Base-by-base conservation (phyloP, 2,888 invertebrate species). In the Cosmorhoe ocellata region DNA sequence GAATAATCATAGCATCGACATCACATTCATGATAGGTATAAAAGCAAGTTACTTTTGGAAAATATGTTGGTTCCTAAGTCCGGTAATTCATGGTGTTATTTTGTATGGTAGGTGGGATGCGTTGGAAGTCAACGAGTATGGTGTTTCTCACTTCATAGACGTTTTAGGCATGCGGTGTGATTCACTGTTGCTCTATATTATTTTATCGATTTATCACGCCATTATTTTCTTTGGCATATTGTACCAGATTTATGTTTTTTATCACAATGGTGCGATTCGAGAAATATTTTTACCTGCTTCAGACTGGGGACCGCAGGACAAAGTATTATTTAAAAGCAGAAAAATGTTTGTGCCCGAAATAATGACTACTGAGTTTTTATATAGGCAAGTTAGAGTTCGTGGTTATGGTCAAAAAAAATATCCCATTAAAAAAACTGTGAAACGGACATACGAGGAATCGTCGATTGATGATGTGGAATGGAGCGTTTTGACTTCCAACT, bases 321-420 rank as follows among this genome's bases (percentile, higher is more conserved):
- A 57, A 7, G 63, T 81, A 55, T 70, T 90, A 43, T 77, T 62
- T 41, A 81, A 81, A 57, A 90, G 90, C 59, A 77, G 90, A 58
- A 79, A 76, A 60, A 86, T 90, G 85, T 90, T 90, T 66, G 77
- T 84, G 0, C 87, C 91, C 0, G 84, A 90, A 71, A 84, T 89
- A 60, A 90, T 90, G 90, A 90, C 90, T 0, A 77, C 87, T 49
- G 90, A 90, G 58, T 90, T 90, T 72, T 59, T 90, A 33, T 90
- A 90, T 51, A 69, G 90, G 42, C 91, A 90, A 77, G 80, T 87
- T 1, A 78, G 81, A 53, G 83, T 88, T 49, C 76, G 77, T 28
- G 84, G 84, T 60, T 66, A 61, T 24, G 74, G 68, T 26, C 71
- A 65, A 42, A 58, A 36, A 4, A 53, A 52, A 37, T 3, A 13